Base-by-base conservation (phyloP, 2,888 invertebrate genomes). In the Perithous albicinctus region DNA sequence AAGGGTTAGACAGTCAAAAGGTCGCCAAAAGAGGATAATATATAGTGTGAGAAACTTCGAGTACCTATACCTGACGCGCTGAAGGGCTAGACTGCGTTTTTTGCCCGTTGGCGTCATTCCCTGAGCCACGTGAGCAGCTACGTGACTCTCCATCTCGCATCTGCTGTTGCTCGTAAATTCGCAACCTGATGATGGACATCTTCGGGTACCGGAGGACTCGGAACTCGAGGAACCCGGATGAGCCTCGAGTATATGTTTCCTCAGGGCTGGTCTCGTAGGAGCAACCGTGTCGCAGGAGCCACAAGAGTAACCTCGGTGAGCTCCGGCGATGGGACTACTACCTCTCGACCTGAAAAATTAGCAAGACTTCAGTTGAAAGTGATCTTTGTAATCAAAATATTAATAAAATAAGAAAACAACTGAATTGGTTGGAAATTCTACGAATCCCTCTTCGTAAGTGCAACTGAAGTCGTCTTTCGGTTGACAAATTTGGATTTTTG, bases 51-150 rank as follows among this genome's bases (percentile, higher is more conserved):
- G 54, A 74, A 86, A 86, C 80, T 85, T 88, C 84, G 87, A 89
- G 89, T 92, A 92, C 92, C 92, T 92, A 85, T 92, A 93, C 92
- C 93, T 93, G 90, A 93, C 93, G 87, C 94, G 93, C 87, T 93
- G 93, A 41, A 93, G 91, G 56, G 93, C 91, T 48, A 93, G 88
- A 67, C 91, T 91, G 7, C 93, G 90, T 74, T 93, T 93, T 82
- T 93, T 93, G 20, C 93, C 93, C 7, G 92, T 92, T 2, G 93
- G 91, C n/a, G 92, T 91, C 86, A 92, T 92, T 12, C 93, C 93
- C 77, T 93, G 93, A 1, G 92, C 91, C 32, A 93, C 92, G 86
- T 93, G 93, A 20, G 90, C 91, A 7, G 92, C 92, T 46, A 93
- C 92, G 82, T 93, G 93, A 12, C 92, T 91, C 84, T 93, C 93